Base-by-base conservation (phyloP, 2,888 invertebrate species). In the Colostygia pectinataria region DNA sequence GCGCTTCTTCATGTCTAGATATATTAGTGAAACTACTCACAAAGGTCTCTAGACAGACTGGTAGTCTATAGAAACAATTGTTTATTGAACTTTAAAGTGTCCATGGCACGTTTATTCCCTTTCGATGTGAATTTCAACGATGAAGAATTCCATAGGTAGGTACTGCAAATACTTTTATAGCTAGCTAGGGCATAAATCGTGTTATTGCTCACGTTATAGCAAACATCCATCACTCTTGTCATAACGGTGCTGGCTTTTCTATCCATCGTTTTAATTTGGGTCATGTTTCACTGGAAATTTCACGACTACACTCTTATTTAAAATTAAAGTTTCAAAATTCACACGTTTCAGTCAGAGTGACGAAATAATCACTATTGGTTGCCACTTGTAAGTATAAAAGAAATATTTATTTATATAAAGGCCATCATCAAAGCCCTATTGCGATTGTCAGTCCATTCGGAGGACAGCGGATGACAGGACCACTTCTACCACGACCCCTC, bases 11-110 rank as follows among this genome's bases (percentile, higher is more conserved):
- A 37, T 34, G 43, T 46, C 36, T 20, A 36, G 34, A 36, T 46
- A 39, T 31, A 41, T 41, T 31, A 32, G 24, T 20, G 31, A 34
- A 31, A 32, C 34, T 18, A 36, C 28, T 14, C 5, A 10, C 20
- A 47, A 46, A 52, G 46, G 51, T 52, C 37, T 46, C 32, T 37
- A 28, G 51, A 32, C 20, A 32, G 37, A 41, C 52, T 40, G 36
- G 45, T 36, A 12, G 20, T 45, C 12, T 39, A 24, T 47, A 8
- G 18, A 36, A 23, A 41, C 28, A 28, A 27, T 39, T 33, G 51
- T 29, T 12, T 24, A 34, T 31, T 48, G 42, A 34, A 42, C 52
- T 42, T 46, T 52, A 41, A 29, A 23, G 15, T 47, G 39, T 18
- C 12, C 36, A 36, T 31, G 24, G 27, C 27, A 43, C 20, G 31